Evolutionary conservation across 2,797 vertebrate genomes (phyloP).

Genomic region (Vultur gryphus): DNA sequence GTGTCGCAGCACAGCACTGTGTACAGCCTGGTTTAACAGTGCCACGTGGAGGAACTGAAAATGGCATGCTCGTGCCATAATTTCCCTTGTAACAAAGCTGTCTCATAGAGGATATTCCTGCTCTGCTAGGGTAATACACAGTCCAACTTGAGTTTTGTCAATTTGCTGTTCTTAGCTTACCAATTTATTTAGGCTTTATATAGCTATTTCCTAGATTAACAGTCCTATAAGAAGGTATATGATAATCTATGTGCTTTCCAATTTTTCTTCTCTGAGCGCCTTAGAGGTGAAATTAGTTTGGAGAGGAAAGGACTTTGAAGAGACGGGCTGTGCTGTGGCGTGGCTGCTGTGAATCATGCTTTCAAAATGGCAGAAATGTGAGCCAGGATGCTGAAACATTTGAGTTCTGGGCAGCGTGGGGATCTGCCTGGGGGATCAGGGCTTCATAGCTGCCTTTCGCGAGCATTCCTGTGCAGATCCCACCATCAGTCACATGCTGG

Average conservation of each 20-base stretch:
- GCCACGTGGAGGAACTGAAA: background rate
- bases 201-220: background rate
- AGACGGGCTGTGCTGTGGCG: background rate
- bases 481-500: constrained; percentile 1
- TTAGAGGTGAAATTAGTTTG: background rate
- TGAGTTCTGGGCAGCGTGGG: background rate
- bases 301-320: background rate
- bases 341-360: background rate
- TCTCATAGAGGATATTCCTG: background rate
- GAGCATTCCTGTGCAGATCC: constrained; percentile 25
- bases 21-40: background rate
- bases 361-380: background rate
- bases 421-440: background rate
- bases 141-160: background rate
- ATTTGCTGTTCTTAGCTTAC: background rate
- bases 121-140: background rate
- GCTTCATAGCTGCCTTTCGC: background rate
- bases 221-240: background rate
- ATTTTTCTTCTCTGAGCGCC: fast-evolving
- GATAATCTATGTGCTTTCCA: background rate
- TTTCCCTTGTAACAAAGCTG: background rate
- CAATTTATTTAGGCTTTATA: background rate
- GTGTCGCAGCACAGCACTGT: background rate
- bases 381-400: background rate
- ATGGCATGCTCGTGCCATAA: fast-evolving